phyloP scores from a whole-genome alignment of 2,797 vertebrate genomes.

The Oreochromis grahami region DNA sequence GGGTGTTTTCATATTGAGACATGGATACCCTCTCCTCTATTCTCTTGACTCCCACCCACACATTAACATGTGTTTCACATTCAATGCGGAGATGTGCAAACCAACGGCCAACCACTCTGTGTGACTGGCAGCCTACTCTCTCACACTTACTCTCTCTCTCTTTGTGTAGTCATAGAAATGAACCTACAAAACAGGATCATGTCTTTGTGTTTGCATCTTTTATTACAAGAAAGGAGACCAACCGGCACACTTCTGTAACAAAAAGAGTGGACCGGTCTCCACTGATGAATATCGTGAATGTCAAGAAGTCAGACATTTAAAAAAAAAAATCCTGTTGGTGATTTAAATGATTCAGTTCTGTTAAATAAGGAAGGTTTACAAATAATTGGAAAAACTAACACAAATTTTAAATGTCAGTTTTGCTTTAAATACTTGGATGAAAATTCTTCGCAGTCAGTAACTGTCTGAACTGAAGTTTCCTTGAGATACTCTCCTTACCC shows the following conservation, averaged over 20 bases:
- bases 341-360: background rate
- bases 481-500: background rate
- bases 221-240: background rate
- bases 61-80: conserved; percentile 83
- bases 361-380: background rate
- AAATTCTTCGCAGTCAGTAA: background rate
- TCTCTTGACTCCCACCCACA: conserved; percentile 80
- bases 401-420: background rate
- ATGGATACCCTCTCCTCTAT: conserved; percentile 81
- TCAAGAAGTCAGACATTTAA: background rate
- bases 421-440: background rate
- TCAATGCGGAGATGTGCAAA: conserved; percentile 78
- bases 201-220: background rate
- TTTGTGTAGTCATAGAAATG: conserved; percentile 24
- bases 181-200: conserved; percentile 25
- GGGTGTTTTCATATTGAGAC: conserved; percentile 81
- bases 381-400: background rate
- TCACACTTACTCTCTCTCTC: conserved; percentile 13
- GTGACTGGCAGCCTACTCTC: conserved; percentile 61
- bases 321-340: background rate
- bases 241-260: background rate
- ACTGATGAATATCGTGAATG: background rate
- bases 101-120: conserved; percentile 64
- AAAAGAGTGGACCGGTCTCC: background rate
- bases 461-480: background rate